phyloP scores from a whole-genome alignment of 2,888 invertebrate species.

The Drosophila meridionalis region DNA sequence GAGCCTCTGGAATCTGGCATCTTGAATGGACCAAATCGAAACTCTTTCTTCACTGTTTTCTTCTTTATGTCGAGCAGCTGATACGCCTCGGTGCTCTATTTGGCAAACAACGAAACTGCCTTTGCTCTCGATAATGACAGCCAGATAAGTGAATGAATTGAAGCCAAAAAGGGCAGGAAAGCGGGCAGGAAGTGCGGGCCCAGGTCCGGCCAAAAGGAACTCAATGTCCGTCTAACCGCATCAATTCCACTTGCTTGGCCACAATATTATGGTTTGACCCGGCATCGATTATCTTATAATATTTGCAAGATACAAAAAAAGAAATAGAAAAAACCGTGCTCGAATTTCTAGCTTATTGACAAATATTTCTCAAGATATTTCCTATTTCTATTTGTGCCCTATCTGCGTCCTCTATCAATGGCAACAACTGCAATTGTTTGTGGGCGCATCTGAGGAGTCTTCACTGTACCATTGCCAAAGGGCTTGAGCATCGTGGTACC shows the following conservation, averaged over 20 bases:
- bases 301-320: conserved; percentile 25
- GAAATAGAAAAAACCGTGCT: conserved; percentile 26
- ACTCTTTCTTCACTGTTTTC: conserved; percentile 46
- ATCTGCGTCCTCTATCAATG: conserved; percentile 4
- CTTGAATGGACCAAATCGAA: conserved; percentile 33
- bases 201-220: conserved; percentile 13
- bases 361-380: conserved; percentile 36
- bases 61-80: conserved; percentile 18
- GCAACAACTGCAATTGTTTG: conserved; percentile 3
- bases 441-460: not conserved
- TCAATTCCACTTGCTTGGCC: conserved; percentile 74
- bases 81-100: conserved; percentile 64
- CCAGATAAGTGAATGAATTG: conserved; percentile 33
- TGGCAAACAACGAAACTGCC: conserved; percentile 53
- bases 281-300: conserved; percentile 67
- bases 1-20: conserved; percentile 16
- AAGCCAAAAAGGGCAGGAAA: conserved; percentile 3
- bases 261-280: conserved; percentile 56
- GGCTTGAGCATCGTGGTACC: not conserved
- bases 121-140: conserved; percentile 49
- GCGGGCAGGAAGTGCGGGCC: conserved; percentile 56
- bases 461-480: conserved; percentile 1
- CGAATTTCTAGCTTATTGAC: conserved; percentile 64
- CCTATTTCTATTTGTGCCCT: not conserved
- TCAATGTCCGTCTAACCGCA: conserved; percentile 28